Evolutionary conservation across 1,140 invertebrate species (phyloP).

Genomic region (Scaptomyza montana): DNA sequence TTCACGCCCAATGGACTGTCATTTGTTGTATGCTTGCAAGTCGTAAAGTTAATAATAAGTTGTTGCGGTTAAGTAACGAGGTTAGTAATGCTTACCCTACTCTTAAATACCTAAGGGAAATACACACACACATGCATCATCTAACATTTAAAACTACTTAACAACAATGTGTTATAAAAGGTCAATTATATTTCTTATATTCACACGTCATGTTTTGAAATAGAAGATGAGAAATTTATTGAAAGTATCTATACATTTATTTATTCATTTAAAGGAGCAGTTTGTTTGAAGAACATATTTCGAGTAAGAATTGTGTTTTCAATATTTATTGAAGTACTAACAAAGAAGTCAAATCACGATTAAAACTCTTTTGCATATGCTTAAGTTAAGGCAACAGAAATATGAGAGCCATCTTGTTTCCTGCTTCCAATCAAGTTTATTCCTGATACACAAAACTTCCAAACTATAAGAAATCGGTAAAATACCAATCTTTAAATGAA

Average conservation of each 20-base stretch:
- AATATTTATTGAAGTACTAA: too few species aligned
- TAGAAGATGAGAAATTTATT: not conserved
- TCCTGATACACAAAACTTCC: too few species aligned
- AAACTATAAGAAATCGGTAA: too few species aligned
- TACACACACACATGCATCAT: conserved; percentile 1
- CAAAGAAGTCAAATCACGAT: too few species aligned
- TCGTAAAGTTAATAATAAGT: conserved; percentile 63
- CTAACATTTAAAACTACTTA: conserved; percentile 2
- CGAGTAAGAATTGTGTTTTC: too few species aligned
- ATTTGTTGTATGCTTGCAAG: conserved; percentile 29
- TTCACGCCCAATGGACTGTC: conserved; percentile 24
- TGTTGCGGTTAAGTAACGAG: conserved; percentile 54
- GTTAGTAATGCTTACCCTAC: conserved; percentile 65
- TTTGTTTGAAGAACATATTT: too few species aligned
- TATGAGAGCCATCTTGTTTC: too few species aligned
- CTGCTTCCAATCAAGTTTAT: too few species aligned
- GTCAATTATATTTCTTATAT: conserved; percentile 23
- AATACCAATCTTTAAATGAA: conserved; percentile 2
- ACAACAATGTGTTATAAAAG: conserved; percentile 3
- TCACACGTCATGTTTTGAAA: not conserved
- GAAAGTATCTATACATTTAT: too few species aligned
- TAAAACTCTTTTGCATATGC: too few species aligned
- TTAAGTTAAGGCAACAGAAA: too few species aligned
- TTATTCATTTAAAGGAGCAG: too few species aligned
- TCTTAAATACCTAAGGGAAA: conserved; percentile 31